phyloP scores from a whole-genome alignment of 2,888 invertebrate species.

The Cosmia pyralina region DNA sequence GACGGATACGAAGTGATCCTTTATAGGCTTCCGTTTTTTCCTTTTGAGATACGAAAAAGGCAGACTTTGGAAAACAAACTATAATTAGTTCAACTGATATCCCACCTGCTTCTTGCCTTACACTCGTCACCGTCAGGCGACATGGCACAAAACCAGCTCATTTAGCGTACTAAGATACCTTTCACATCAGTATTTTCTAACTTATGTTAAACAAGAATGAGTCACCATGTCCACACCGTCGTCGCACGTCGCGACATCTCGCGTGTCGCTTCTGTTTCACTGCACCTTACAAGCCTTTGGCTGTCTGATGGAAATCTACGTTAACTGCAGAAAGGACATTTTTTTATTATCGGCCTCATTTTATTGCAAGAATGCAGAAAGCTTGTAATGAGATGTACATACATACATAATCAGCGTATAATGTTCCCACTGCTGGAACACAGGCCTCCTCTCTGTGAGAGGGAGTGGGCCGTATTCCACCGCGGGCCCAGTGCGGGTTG shows the following conservation, averaged over 20 bases:
- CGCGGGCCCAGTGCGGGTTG: too few species aligned
- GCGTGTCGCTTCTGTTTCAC: constrained; percentile 29
- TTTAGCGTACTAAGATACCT: not conserved
- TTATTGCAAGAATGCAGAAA: constrained; percentile 24
- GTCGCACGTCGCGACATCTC: constrained; percentile 16
- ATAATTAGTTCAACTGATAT: not conserved
- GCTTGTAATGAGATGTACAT: constrained; percentile 16
- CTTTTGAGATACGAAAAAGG: not conserved
- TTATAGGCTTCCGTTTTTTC: too few species aligned
- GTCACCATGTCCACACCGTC: constrained; percentile 13
- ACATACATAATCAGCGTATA: too few species aligned
- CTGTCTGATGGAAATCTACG: constrained; percentile 48
- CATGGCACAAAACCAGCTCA: constrained; percentile 31
- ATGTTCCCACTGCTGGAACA: too few species aligned
- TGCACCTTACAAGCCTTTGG: constrained; percentile 26
- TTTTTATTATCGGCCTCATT: constrained; percentile 26
- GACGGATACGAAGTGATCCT: too few species aligned
- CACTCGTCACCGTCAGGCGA: constrained; percentile 10
- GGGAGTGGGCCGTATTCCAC: too few species aligned
- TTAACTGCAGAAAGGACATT: constrained; percentile 33
- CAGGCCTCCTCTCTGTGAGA: too few species aligned
- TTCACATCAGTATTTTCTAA: constrained; percentile 24
- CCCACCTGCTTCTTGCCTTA: not conserved
- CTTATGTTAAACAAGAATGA: constrained; percentile 39
- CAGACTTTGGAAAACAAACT: not conserved